These are phyloP conservation scores for Psittacula cyanocephala DNA, from an alignment of 2,113 vertebrate genomes.

Conservation along the genomic window DNA sequence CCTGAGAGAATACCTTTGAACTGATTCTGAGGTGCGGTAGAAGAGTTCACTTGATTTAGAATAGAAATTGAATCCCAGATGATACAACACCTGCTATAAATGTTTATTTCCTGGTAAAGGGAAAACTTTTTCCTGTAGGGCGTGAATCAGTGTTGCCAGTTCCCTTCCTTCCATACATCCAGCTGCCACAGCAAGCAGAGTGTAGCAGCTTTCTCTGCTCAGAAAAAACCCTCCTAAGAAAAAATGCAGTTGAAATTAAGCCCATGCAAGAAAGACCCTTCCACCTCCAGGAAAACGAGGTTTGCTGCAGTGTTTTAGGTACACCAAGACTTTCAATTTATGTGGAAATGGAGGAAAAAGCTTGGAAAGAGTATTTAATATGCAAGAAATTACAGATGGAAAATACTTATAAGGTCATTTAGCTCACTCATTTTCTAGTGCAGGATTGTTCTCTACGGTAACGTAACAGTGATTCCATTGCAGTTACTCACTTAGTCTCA, in stretches of 20 bases:
- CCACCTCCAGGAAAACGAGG: not conserved
- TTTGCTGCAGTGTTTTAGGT: not conserved
- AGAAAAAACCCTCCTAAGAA: not conserved
- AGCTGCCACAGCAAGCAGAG: not conserved
- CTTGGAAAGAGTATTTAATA: not conserved
- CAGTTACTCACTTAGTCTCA: not conserved
- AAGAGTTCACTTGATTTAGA: conserved; percentile 19
- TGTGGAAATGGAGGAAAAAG: not conserved
- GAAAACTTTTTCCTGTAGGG: not conserved
- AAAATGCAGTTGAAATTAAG: not conserved
- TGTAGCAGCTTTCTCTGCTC: not conserved
- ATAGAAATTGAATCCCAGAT: not conserved
- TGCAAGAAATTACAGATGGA: not conserved
- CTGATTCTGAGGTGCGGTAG: not conserved
- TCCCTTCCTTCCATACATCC: not conserved
- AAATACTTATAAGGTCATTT: not conserved
- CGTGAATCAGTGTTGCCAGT: not conserved
- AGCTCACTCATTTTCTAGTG: not conserved
- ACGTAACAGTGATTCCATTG: not conserved
- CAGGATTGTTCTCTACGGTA: not conserved
- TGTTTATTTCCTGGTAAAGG: not conserved
- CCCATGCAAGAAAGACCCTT: not conserved
- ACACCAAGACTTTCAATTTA: not conserved
- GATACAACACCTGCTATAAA: not conserved
- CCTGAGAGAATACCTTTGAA: not conserved